Percentiles rank a stretch among this genome's conserved stretches.
Conservation (phyloP, 2,888 invertebrate genomes). For the Ypsolopha sequella region DNA sequence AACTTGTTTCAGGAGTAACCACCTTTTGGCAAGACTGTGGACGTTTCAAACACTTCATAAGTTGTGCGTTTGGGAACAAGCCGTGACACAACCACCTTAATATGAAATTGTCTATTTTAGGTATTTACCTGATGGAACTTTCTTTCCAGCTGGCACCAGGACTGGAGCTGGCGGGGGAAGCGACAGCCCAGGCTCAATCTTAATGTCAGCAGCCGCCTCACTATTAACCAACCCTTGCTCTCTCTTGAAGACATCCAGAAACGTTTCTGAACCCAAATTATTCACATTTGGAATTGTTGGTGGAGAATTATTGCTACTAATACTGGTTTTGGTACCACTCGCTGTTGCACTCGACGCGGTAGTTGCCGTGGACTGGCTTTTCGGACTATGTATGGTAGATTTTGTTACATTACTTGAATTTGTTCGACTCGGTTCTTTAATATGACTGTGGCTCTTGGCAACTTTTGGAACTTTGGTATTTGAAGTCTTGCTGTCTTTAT, state of each 20-base stretch:
- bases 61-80: too few species aligned
- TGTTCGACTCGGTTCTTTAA: constrained; percentile 23
- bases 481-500: constrained; percentile 32
- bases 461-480: constrained; percentile 48
- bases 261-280: constrained; percentile 38
- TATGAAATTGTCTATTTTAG: too few species aligned
- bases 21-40: too few species aligned
- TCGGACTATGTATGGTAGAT: constrained; percentile 34
- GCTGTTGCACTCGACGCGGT: constrained; percentile 14
- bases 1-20: too few species aligned
- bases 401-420: constrained; percentile 25
- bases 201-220: constrained; percentile 21
- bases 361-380: constrained; percentile 24
- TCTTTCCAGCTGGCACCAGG: constrained; percentile 9
- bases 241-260: constrained; percentile 61
- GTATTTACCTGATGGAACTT: constrained; percentile 21
- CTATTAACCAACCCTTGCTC: constrained; percentile 46
- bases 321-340: constrained; percentile 39
- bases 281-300: neutral
- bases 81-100: too few species aligned
- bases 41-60: too few species aligned
- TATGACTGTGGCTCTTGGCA: constrained; percentile 27
- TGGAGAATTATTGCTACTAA: constrained; percentile 40
- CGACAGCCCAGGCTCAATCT: constrained; percentile 27
- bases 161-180: constrained; percentile 10